Evolutionary conservation across 2,113 vertebrate genomes (phyloP).

Genomic region (Grammomys dolichurus): DNA sequence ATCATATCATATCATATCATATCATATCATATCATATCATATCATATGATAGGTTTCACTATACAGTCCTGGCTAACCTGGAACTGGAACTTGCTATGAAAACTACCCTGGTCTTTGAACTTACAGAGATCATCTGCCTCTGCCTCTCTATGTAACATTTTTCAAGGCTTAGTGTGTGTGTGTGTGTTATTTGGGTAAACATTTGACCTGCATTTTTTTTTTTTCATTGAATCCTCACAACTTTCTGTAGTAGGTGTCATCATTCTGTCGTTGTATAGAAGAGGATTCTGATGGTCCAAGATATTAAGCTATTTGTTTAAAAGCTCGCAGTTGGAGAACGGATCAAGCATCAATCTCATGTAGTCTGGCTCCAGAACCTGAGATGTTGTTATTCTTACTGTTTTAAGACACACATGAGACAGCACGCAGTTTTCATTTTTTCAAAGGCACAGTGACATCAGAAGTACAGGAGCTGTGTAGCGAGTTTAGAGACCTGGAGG

Average conservation of each 20-base stretch:
- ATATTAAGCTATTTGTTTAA: neutral
- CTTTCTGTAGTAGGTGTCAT: conserved; percentile 11
- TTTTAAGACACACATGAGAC: neutral
- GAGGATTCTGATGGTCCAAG: neutral
- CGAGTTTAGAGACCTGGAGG: neutral
- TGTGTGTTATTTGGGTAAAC: conserved; percentile 21
- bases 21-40: too few species aligned
- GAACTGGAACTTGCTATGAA: neutral
- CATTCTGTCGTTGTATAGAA: conserved; percentile 4
- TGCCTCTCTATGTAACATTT: neutral
- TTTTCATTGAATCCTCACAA: neutral
- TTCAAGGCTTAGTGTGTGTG: neutral
- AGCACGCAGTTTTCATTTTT: neutral
- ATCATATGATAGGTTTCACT: neutral
- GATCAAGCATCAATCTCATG: neutral
- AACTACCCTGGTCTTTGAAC: neutral
- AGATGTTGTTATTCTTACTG: conserved; percentile 11
- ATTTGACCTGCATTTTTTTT: conserved; percentile 24
- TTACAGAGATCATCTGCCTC: neutral
- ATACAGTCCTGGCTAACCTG: neutral
- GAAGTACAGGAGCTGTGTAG: neutral
- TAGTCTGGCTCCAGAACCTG: conserved; percentile 30
- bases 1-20: too few species aligned
- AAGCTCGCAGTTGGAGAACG: neutral
- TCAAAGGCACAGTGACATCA: neutral